Evolutionary conservation across 2,888 invertebrate species (phyloP), one percentile per base, ranked within the genome.

Genomic region (Xestoiulus laeticollis): DNA sequence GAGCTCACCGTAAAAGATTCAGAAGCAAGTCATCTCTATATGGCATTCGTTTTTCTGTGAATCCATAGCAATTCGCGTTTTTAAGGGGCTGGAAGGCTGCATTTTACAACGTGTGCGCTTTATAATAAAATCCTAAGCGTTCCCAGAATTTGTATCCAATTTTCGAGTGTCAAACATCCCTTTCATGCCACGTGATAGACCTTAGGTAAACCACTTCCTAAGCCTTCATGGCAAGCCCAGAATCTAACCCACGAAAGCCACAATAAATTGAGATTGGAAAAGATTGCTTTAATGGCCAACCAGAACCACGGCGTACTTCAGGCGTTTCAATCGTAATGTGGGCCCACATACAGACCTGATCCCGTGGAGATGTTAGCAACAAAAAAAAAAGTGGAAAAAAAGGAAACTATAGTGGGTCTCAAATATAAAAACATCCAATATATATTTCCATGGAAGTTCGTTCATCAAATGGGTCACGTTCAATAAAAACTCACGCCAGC

Each of bases 181-280:
- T 6, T 59, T 5, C 2, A 59, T 3, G 53, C 53, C 53, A n/a
- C 53, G 53, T n/a, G 6, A 59, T 59, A 59, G 6, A n/a, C 53
- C 53, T n/a, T n/a, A n/a, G 53, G 53, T 59, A 59, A 59, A 59
- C 53, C 53, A 59, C 53, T 59, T 59, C 53, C 53, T 59, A 59
- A 59, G 53, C 48, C 48, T 48, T 48, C 48, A 48, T 48, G 14
- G 14, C 48, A 16, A 48, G 48, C 53, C n/a, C 53, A 59, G 53
- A 19, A 59, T 59, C 53, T n/a, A 59, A n/a, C 53, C 53, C 53
- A 59, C 53, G 53, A 59, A 59, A 59, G 53, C 53, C 53, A n/a
- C 53, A 59, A 59, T 59, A 59, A 59, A 59, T 59, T 59, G 53
- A 59, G 53, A 59, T 59, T 59, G 53, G 53, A 59, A 59, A 59